A percentile compares a stretch with the other conserved stretches of the same genome.
Evolutionary conservation across 2,888 invertebrate genomes (phyloP).

Genomic region (Girardia tigrina): DNA sequence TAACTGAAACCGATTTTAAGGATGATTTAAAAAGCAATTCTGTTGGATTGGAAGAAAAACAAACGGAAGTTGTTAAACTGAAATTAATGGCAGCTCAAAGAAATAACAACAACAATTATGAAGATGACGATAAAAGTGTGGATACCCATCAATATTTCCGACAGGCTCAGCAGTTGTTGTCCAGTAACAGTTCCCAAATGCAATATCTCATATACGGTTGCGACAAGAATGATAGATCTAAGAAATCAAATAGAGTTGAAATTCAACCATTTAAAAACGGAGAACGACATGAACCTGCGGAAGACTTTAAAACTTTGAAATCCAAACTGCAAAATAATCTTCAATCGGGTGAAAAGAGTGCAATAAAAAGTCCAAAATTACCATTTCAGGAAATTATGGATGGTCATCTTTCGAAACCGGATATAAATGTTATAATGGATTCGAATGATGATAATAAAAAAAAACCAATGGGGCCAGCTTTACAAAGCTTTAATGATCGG

Average conservation of each 20-base stretch:
- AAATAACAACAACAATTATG: neutral
- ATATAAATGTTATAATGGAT: neutral
- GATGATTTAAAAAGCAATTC: no score
- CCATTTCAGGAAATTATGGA: neutral
- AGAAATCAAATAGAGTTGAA: neutral
- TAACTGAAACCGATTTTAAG: no score
- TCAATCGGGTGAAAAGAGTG: neutral
- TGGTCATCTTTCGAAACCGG: neutral
- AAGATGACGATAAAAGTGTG: neutral
- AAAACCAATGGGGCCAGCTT: neutral
- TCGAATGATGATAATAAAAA: neutral
- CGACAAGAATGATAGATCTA: neutral
- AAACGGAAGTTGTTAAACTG: no score
- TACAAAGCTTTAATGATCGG: neutral
- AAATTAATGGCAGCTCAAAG: neutral
- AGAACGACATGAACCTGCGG: neutral
- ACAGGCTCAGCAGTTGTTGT: neutral
- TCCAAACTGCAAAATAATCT: neutral
- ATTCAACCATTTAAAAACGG: neutral
- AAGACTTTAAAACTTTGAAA: neutral
- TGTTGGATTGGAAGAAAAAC: no score
- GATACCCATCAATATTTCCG: neutral
- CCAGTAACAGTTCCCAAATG: neutral
- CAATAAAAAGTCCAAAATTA: no score
- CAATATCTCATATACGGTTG: neutral